Conservation (phyloP, 1,140 invertebrate genomes). For the Monomorium pharaonis region DNA sequence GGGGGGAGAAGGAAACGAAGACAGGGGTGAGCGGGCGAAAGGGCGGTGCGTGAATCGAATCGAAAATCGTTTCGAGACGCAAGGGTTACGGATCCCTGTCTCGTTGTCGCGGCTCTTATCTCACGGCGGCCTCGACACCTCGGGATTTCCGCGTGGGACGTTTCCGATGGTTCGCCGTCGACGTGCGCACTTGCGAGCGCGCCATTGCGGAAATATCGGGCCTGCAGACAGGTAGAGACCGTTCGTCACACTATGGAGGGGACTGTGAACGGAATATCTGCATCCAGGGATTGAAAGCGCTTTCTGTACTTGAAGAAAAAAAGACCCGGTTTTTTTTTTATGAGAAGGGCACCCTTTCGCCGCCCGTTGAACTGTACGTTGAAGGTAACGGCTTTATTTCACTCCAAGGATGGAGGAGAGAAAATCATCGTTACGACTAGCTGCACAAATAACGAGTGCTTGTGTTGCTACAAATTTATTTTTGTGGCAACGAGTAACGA, state of each 20-base stretch:
- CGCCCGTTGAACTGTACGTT: background rate
- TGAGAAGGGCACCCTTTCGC: background rate
- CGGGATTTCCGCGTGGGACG: constrained; percentile 23
- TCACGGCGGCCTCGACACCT: background rate
- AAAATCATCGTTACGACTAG: background rate
- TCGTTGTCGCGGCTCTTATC: background rate
- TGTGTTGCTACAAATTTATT: background rate
- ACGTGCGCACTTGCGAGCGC: background rate
- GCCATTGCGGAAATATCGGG: constrained; percentile 13
- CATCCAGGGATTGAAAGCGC: background rate
- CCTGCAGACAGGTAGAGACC: background rate
- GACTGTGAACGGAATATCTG: background rate
- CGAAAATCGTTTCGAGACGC: constrained; percentile 6
- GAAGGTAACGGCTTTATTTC: background rate
- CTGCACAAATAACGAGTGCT: background rate
- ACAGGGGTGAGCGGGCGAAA: background rate
- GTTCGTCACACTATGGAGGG: background rate
- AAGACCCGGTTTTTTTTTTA: background rate
- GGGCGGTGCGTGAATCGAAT: constrained; percentile 58
- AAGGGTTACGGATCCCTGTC: constrained; percentile 5
- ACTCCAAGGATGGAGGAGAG: background rate
- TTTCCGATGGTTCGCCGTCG: background rate
- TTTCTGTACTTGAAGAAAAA: background rate
- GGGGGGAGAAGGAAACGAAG: too few species aligned
- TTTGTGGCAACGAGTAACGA: background rate